Evolutionary conservation across 2,113 vertebrate genomes (phyloP).

Genomic region (Apodemus sylvaticus): DNA sequence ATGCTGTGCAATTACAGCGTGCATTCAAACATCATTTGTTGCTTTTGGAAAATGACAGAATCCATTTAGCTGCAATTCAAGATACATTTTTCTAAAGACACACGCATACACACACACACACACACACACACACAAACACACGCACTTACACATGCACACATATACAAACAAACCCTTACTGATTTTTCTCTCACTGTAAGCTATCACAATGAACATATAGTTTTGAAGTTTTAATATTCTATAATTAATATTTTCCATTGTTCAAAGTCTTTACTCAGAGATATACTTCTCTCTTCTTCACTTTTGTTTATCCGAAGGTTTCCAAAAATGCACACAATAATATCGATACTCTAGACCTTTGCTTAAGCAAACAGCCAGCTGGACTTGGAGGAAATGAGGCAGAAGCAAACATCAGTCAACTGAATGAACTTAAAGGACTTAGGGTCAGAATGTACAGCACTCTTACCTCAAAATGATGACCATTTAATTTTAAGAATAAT

Average conservation of each 20-base stretch:
- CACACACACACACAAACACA: not conserved
- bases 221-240: slow-evolving; percentile 35
- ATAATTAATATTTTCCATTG: slow-evolving; percentile 19
- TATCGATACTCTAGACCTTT: not conserved
- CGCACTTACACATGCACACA: not conserved
- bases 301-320: not conserved
- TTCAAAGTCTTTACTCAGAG: slow-evolving; percentile 5
- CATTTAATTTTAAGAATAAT: not conserved
- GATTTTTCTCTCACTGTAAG: slow-evolving; percentile 31
- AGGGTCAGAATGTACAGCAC: not conserved
- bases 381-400: not conserved
- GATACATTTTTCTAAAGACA: slow-evolving; percentile 32
- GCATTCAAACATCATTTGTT: slow-evolving; percentile 47
- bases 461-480: not conserved
- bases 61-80: slow-evolving; percentile 54
- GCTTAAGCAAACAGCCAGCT: not conserved
- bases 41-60: slow-evolving; percentile 53
- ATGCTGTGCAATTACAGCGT: slow-evolving; percentile 42
- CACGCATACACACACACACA: not conserved
- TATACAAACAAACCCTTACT: not conserved
- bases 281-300: slow-evolving; percentile 1
- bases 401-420: not conserved
- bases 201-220: not conserved
- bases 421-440: not conserved
- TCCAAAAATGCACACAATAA: not conserved